Evolutionary conservation across 2,113 vertebrate genomes (phyloP).

Genomic region (Caranx melampygus): DNA sequence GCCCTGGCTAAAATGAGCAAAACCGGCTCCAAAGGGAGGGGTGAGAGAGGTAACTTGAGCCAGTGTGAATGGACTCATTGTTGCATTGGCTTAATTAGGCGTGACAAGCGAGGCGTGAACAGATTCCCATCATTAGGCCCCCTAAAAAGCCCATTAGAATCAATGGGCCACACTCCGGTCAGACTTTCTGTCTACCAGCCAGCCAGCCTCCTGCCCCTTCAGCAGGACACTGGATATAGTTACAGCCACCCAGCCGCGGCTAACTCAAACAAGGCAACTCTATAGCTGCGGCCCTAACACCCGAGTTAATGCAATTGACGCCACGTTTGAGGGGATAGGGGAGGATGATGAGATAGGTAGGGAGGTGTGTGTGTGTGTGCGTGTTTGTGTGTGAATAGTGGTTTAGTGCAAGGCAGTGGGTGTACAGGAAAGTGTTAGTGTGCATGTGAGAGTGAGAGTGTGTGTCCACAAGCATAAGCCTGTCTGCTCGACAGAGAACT

Average conservation of each 20-base stretch:
- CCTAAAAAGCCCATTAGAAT: constrained; percentile 94
- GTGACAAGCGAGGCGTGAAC: constrained; percentile 93
- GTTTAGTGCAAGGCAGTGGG: constrained; percentile 23
- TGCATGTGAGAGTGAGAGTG: constrained; percentile 25
- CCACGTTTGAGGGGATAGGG: constrained; percentile 77
- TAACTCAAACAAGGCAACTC: constrained; percentile 78
- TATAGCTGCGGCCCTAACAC: constrained; percentile 80
- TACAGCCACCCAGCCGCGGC: constrained; percentile 82
- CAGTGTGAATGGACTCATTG: constrained; percentile 87
- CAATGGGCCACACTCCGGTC: constrained; percentile 90
- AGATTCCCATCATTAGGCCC: constrained; percentile 91
- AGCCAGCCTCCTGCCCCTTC: constrained; percentile 75
- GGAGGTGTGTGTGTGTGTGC: constrained; percentile 46
- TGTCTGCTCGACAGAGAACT: constrained; percentile 53
- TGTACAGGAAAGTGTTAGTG: constrained; percentile 49
- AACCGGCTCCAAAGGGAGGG: constrained; percentile 58
- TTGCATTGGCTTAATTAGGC: constrained; percentile 88
- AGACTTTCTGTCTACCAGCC: constrained; percentile 90
- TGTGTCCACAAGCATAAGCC: constrained; percentile 46
- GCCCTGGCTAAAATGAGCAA: constrained; percentile 60
- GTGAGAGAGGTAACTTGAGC: constrained; percentile 82
- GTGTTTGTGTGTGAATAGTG: constrained; percentile 45
- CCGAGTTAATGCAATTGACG: constrained; percentile 88
- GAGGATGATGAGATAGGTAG: constrained; percentile 58
- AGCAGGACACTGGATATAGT: constrained; percentile 88